phyloP scores from a whole-genome alignment of 2,888 invertebrate species.

The Apodemia mormo region DNA sequence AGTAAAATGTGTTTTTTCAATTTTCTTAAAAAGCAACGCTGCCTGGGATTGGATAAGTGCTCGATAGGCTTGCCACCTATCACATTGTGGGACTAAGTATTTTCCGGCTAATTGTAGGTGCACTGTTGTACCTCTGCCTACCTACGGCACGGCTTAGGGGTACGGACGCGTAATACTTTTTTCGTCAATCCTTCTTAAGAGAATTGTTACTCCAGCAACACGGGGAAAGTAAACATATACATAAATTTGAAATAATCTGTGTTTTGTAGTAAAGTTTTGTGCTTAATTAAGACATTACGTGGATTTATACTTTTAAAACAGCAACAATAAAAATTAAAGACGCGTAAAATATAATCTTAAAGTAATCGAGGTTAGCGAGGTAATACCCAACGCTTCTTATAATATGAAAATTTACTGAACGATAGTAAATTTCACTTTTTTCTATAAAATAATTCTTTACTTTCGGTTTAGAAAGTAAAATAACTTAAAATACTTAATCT shows the following conservation, averaged over 20 bases:
- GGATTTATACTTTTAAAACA: neutral
- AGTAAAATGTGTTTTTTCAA: too few relatives aligned
- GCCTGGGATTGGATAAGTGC: too few relatives aligned
- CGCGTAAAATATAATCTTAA: neutral
- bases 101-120: too few relatives aligned
- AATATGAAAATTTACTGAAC: neutral
- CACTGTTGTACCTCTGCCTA: too few relatives aligned
- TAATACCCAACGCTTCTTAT: neutral
- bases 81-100: too few relatives aligned
- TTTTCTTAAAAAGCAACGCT: too few relatives aligned
- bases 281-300: neutral
- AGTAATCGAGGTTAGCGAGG: neutral
- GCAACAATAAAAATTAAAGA: neutral
- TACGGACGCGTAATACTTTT: too few relatives aligned
- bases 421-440: slow-evolving; percentile 11
- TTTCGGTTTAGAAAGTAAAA: slow-evolving; percentile 1
- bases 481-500: neutral
- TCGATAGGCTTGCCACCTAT: too few relatives aligned
- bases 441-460: neutral
- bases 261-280: neutral
- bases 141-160: too few relatives aligned
- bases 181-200: neutral
- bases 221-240: neutral
- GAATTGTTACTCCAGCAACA: neutral
- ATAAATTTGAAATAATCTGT: neutral